phyloP scores from a whole-genome alignment of 2,888 invertebrate genomes.

The Vandiemenella viatica region DNA sequence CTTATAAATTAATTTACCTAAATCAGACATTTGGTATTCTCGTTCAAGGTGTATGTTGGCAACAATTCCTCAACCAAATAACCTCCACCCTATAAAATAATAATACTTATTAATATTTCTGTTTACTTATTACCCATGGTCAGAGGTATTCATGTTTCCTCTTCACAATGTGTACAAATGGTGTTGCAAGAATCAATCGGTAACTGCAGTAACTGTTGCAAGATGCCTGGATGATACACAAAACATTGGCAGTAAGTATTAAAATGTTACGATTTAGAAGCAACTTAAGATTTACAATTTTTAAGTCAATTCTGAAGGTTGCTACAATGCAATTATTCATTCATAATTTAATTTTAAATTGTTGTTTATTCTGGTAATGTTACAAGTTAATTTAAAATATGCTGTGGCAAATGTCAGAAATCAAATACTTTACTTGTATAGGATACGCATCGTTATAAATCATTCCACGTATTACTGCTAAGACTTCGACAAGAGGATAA shows the following conservation, averaged over 20 bases:
- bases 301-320: too few relatives aligned
- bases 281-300: too few relatives aligned
- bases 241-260: conserved; percentile 3
- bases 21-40: neutral
- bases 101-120: conserved; percentile 9
- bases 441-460: too few relatives aligned
- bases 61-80: conserved; percentile 6
- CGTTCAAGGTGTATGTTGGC: conserved; percentile 2
- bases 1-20: conserved; percentile 2
- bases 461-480: too few relatives aligned
- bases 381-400: too few relatives aligned
- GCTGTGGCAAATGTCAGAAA: too few relatives aligned
- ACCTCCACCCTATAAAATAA: conserved; percentile 14
- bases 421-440: too few relatives aligned
- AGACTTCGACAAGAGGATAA: too few relatives aligned
- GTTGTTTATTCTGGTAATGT: too few relatives aligned
- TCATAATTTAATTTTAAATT: too few relatives aligned
- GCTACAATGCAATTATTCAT: too few relatives aligned
- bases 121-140: conserved; percentile 50
- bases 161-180: conserved; percentile 14
- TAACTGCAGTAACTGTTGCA: conserved; percentile 12
- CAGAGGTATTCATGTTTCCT: conserved; percentile 55
- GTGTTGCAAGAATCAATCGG: conserved; percentile 9
- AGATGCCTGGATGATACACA: conserved; percentile 11
- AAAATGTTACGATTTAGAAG: too few relatives aligned